These are phyloP conservation scores for Eumerus sabulonum DNA, from an alignment of 2,888 invertebrate genomes.

Conservation along the genomic window DNA sequence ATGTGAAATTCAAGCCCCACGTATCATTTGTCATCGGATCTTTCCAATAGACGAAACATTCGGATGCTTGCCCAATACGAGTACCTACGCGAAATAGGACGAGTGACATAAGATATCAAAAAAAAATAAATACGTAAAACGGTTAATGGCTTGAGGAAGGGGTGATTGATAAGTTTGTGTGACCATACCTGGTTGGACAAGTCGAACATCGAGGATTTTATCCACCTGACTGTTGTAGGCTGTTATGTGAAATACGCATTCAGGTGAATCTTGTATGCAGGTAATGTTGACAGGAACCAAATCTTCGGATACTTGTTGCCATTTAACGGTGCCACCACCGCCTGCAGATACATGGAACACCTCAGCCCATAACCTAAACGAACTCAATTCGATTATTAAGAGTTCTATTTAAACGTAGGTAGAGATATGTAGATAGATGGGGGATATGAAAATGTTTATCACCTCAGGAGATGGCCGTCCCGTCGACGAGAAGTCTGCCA, in stretches of 20 bases:
- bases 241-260: constrained; percentile 98
- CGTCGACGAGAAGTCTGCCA: constrained; percentile 93
- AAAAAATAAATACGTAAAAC: constrained; percentile 2
- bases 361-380: constrained; percentile 96
- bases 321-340: constrained; percentile 94
- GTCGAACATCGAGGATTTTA: constrained; percentile 97
- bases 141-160: not conserved
- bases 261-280: constrained; percentile 97
- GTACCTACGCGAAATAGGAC: constrained; percentile 84
- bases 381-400: constrained; percentile 75
- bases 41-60: constrained; percentile 99
- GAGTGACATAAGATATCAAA: constrained; percentile 12
- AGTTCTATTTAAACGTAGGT: too few species aligned
- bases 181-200: constrained; percentile 93
- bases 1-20: constrained; percentile 99
- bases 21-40: constrained; percentile 98
- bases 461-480: constrained; percentile 94
- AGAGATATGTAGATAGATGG: not conserved
- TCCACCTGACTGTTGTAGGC: constrained; percentile 99
- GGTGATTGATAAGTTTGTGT: not conserved
- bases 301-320: constrained; percentile 99
- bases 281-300: constrained; percentile 99
- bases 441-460: constrained; percentile 35
- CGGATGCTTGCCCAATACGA: constrained; percentile 97
- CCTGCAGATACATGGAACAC: constrained; percentile 98